These are phyloP conservation scores for Drosophila lacertosa DNA, from an alignment of 1,140 invertebrate genomes.

Conservation along the genomic window DNA sequence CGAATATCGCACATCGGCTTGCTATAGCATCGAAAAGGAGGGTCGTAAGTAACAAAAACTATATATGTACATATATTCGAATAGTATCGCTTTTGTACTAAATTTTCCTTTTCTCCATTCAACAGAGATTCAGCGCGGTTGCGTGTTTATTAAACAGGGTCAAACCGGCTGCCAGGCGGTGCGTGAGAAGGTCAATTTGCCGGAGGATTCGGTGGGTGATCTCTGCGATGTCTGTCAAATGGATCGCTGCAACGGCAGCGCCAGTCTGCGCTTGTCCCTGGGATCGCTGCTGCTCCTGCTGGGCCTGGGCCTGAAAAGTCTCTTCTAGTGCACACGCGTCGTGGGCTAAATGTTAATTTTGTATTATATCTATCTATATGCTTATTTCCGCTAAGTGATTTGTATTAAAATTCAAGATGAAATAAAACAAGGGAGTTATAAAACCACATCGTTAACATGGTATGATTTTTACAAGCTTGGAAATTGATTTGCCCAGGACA, in stretches of 20 bases:
- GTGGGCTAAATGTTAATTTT: constrained; percentile 4
- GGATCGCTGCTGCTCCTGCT: constrained; percentile 51
- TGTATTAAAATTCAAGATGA: constrained; percentile 33
- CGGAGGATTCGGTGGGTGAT: constrained; percentile 18
- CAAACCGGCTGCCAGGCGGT: constrained; percentile 58
- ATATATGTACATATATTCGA: too few relatives aligned
- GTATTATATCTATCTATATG: constrained; percentile 44
- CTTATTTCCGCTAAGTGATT: constrained; percentile 33
- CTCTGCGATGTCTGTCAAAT: constrained; percentile 56
- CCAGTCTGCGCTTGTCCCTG: constrained; percentile 52
- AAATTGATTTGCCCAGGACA: too few relatives aligned
- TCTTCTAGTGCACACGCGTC: constrained; percentile 21
- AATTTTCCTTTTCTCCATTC: not conserved
- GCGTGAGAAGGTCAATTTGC: constrained; percentile 1
- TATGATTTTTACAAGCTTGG: not conserved
- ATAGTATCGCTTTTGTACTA: not conserved
- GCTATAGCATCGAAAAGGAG: constrained; percentile 58
- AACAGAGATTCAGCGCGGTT: constrained; percentile 56
- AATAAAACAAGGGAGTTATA: constrained; percentile 22
- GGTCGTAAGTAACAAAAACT: constrained; percentile 41
- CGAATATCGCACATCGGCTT: constrained; percentile 37
- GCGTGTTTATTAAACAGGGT: constrained; percentile 46
- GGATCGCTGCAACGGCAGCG: constrained; percentile 65
- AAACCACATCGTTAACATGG: constrained; percentile 6
- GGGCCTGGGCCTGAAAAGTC: constrained; percentile 37